These are phyloP conservation scores for Oppia nitens DNA, from an alignment of 1,140 invertebrate species.

Conservation along the genomic window DNA sequence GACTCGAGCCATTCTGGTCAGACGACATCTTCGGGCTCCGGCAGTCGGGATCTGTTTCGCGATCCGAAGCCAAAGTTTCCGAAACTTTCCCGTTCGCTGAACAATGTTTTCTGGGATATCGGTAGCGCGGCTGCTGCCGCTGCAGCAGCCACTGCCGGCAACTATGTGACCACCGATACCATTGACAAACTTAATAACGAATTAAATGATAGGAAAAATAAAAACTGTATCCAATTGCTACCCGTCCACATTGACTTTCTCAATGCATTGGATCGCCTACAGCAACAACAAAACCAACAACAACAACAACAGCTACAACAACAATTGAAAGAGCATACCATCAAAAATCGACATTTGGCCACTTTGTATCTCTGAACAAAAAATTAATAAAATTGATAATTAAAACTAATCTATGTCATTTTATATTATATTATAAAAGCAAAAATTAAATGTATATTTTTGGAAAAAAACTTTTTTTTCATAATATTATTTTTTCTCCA, in stretches of 20 bases:
- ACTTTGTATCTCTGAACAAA: neutral
- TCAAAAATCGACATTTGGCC: neutral
- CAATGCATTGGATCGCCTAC: neutral
- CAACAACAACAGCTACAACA: no score
- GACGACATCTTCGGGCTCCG: conserved; percentile 54
- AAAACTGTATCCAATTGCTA: neutral
- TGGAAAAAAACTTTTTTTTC: no score
- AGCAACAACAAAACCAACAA: neutral
- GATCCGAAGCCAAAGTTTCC: conserved; percentile 53
- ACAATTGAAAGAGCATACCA: neutral
- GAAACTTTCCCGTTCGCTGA: conserved; percentile 42
- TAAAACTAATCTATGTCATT: no score
- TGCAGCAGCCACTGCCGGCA: no score
- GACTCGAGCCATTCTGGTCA: conserved; percentile 71
- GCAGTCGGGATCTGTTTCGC: conserved; percentile 33
- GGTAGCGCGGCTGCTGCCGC: neutral
- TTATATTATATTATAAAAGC: no score
- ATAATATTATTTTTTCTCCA: no score
- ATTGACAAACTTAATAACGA: neutral
- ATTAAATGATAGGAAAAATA: neutral
- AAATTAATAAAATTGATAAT: neutral
- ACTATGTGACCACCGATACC: neutral
- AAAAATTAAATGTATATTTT: no score
- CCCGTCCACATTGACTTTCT: neutral
- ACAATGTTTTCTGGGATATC: conserved; percentile 63